Conservation (phyloP, 2,113 vertebrate species). For the Gnathonemus echidnorhynchus region DNA sequence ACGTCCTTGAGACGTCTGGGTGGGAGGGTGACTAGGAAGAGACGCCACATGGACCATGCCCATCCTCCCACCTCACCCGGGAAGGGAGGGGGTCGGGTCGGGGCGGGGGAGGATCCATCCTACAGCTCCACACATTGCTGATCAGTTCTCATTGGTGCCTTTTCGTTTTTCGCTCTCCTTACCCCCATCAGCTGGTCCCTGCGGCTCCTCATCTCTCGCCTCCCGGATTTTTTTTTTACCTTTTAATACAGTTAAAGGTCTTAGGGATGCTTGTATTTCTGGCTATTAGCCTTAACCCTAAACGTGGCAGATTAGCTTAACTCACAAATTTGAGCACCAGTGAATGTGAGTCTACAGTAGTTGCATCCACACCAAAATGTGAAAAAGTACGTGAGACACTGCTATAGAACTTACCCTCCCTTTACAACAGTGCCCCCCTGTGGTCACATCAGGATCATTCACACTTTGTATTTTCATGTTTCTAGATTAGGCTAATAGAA, state of each 20-base stretch:
- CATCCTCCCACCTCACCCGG: constrained; percentile 1
- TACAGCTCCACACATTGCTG: constrained; percentile 6
- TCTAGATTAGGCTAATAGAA: constrained; percentile 98
- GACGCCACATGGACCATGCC: background rate
- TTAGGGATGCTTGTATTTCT: background rate
- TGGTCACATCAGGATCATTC: constrained; percentile 39
- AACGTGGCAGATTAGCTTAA: background rate
- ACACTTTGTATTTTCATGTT: constrained; percentile 68
- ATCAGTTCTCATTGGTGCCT: background rate
- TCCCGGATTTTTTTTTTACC: background rate
- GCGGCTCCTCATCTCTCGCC: background rate
- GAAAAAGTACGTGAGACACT: background rate
- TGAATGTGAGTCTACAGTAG: background rate
- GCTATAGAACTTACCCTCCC: background rate
- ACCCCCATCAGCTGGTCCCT: constrained; percentile 9
- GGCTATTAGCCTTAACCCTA: background rate
- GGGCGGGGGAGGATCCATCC: background rate
- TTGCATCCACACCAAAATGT: background rate
- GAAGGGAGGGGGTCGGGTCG: background rate
- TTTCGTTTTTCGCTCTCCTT: background rate
- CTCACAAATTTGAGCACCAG: background rate
- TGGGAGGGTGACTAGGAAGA: background rate
- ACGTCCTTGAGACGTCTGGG: background rate
- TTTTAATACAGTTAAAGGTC: background rate
- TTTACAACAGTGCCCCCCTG: background rate